These are phyloP conservation scores for Gasterosteus nipponicus DNA, from an alignment of 2,113 vertebrate genomes.

Conservation along the genomic window DNA sequence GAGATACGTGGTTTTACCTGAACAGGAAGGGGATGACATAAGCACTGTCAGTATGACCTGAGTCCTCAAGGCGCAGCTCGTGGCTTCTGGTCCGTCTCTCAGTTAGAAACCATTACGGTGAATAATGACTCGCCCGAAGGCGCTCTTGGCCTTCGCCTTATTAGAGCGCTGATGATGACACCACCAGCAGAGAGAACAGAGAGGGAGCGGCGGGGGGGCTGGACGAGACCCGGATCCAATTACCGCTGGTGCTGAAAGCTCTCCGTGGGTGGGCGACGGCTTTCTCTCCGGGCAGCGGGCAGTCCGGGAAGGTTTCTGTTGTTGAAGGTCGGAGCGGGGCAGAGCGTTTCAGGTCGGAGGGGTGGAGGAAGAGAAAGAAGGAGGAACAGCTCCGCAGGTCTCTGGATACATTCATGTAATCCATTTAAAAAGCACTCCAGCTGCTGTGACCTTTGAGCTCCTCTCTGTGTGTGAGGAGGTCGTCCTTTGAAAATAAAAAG, in stretches of 20 bases:
- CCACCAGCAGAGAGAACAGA: slow-evolving; percentile 52
- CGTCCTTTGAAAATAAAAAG: neutral
- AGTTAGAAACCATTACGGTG: slow-evolving; percentile 56
- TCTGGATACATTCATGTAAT: slow-evolving; percentile 37
- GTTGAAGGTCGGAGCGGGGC: slow-evolving; percentile 32
- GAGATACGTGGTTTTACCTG: no score
- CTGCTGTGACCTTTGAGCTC: slow-evolving; percentile 32
- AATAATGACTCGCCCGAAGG: slow-evolving; percentile 63
- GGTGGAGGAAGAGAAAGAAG: neutral
- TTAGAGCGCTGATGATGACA: slow-evolving; percentile 57
- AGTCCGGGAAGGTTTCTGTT: slow-evolving; percentile 9
- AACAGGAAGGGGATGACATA: no score
- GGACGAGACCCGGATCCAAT: slow-evolving; percentile 53
- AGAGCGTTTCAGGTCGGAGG: slow-evolving; percentile 45
- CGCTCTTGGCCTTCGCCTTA: slow-evolving; percentile 50
- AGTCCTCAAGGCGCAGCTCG: slow-evolving; percentile 13
- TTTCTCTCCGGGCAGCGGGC: slow-evolving; percentile 16
- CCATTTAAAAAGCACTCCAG: slow-evolving; percentile 26
- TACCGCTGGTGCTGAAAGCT: slow-evolving; percentile 42
- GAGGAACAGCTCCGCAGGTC: slow-evolving; percentile 22
- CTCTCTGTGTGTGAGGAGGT: neutral
- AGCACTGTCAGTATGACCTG: slow-evolving; percentile 1
- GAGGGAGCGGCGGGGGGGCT: neutral
- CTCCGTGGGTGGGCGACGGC: slow-evolving; percentile 37
- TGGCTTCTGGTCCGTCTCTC: slow-evolving; percentile 8